These are phyloP conservation scores for Hemitrygon akajei DNA, from an alignment of 2,797 vertebrate species.

Conservation along the genomic window DNA sequence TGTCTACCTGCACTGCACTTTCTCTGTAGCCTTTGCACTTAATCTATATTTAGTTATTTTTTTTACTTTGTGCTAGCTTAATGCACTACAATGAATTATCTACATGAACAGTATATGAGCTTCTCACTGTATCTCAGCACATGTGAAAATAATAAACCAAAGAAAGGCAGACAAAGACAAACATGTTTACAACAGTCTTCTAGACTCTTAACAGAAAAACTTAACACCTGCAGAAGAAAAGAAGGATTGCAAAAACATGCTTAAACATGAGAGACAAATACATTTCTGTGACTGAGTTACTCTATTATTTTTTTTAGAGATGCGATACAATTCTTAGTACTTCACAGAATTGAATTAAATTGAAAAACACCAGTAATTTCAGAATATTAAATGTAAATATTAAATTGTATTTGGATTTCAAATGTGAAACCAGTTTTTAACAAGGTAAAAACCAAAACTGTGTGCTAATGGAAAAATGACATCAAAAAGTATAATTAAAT, in stretches of 20 bases:
- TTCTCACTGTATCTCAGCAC: too few relatives aligned
- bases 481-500: background rate
- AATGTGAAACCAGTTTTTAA: background rate
- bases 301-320: background rate
- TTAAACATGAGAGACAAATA: background rate
- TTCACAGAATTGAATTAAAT: background rate
- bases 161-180: background rate
- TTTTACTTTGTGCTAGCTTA: too few relatives aligned
- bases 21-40: too few relatives aligned
- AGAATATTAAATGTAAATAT: conserved; percentile 10
- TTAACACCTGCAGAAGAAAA: background rate
- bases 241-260: background rate
- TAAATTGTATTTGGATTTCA: background rate
- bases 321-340: background rate
- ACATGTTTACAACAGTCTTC: background rate
- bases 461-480: background rate
- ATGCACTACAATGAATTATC: too few relatives aligned
- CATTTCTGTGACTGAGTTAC: background rate
- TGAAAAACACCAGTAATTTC: background rate
- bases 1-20: too few relatives aligned
- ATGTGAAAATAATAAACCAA: too few relatives aligned
- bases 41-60: too few relatives aligned
- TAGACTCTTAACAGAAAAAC: background rate
- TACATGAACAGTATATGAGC: too few relatives aligned
- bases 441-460: background rate